A percentile compares a stretch with the other conserved stretches of the same genome.
phyloP scores from a whole-genome alignment of 2,113 vertebrate genomes.

The Phylloscopus trochilus region DNA sequence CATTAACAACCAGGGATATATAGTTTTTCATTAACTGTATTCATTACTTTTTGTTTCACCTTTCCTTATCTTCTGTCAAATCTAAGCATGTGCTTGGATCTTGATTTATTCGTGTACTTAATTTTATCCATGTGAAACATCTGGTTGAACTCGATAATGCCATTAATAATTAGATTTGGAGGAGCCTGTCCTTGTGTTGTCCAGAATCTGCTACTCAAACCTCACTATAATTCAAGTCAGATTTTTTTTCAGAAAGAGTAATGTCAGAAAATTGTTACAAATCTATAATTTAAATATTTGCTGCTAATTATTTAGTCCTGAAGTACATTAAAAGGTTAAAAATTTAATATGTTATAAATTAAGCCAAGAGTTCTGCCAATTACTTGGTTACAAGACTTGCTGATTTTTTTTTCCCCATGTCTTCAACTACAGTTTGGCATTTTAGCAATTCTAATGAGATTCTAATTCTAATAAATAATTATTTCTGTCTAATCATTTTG shows the following conservation, averaged over 20 bases:
- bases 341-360: not conserved
- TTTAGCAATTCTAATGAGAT: not conserved
- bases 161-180: conserved; percentile 38
- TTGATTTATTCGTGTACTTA: conserved; percentile 42
- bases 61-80: conserved; percentile 37
- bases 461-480: too few species aligned
- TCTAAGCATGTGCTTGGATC: not conserved
- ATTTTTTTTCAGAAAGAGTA: not conserved
- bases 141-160: conserved; percentile 40
- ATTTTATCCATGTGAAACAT: conserved; percentile 60
- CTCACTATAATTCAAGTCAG: not conserved
- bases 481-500: not conserved
- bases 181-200: not conserved
- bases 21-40: not conserved
- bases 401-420: not conserved
- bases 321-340: not conserved
- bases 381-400: not conserved
- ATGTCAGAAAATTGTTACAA: not conserved
- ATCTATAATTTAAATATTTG: not conserved
- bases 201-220: not conserved
- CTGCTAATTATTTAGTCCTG: not conserved
- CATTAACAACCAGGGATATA: not conserved
- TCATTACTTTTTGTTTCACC: conserved; percentile 40
- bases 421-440: not conserved
- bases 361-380: not conserved